Evolutionary conservation across 1,140 invertebrate species (phyloP).

Genomic region (Procambarus virginalis): DNA sequence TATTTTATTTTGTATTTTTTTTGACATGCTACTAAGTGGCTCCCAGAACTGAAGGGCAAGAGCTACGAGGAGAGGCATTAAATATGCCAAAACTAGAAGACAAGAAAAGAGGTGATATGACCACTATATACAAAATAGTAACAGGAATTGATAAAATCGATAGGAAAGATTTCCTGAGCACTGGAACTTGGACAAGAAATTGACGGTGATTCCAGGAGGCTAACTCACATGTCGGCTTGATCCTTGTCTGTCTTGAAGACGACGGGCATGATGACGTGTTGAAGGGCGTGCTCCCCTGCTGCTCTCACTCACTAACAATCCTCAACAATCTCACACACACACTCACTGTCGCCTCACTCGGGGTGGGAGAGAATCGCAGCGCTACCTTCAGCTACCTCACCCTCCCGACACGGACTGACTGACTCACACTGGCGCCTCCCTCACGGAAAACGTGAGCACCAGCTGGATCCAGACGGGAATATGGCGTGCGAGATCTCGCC

Average conservation of each 20-base stretch:
- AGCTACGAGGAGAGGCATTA: too few species aligned
- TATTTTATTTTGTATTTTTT: too few species aligned
- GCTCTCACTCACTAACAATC: background rate
- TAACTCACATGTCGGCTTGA: background rate
- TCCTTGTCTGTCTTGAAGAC: background rate
- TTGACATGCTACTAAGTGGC: too few species aligned
- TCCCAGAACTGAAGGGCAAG: too few species aligned
- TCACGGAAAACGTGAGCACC: conserved; percentile 10
- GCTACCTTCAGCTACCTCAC: background rate
- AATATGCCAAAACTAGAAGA: too few species aligned
- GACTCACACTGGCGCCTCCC: conserved; percentile 4
- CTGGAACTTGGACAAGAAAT: too few species aligned
- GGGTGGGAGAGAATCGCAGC: background rate
- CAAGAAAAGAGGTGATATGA: too few species aligned
- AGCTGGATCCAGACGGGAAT: conserved; percentile 23
- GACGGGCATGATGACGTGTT: background rate
- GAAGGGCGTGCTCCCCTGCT: background rate
- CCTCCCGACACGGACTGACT: background rate
- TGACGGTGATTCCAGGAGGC: too few species aligned
- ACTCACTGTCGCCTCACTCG: too few species aligned
- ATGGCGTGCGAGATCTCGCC: background rate
- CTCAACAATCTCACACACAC: background rate
- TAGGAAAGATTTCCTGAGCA: too few species aligned
- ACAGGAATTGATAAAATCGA: too few species aligned
- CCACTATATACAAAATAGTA: too few species aligned